These are phyloP conservation scores for Candoia aspera DNA, from an alignment of 2,113 vertebrate species.

Conservation along the genomic window DNA sequence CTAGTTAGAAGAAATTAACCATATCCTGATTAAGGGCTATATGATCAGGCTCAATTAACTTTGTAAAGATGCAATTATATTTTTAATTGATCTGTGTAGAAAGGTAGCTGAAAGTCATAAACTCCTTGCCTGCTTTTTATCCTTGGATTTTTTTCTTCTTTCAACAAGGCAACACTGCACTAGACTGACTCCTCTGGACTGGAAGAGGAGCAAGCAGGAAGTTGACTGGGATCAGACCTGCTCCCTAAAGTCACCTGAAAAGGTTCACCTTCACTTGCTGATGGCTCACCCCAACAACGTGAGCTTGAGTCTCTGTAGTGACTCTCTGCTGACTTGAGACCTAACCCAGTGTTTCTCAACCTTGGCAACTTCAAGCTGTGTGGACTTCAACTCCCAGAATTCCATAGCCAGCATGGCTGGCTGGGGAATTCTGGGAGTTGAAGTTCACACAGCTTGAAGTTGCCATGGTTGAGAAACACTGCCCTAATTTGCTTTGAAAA, in stretches of 20 bases:
- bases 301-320: neutral
- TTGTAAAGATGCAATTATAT: neutral
- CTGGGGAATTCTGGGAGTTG: no score
- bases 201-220: neutral
- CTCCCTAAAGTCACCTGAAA: neutral
- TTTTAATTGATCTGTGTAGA: neutral
- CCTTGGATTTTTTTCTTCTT: neutral
- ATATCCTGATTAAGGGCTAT: neutral
- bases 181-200: neutral
- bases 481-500: neutral
- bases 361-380: no score
- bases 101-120: neutral
- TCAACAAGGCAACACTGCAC: neutral
- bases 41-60: neutral
- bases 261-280: neutral
- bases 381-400: no score
- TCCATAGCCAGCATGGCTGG: no score
- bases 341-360: no score
- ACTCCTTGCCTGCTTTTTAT: neutral
- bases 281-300: neutral
- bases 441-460: no score
- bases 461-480: no score
- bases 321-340: neutral
- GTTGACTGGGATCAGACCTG: neutral
- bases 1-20: neutral